Evolutionary conservation across 2,797 vertebrate species (phyloP).

Genomic region (Centropyge bicolor): DNA sequence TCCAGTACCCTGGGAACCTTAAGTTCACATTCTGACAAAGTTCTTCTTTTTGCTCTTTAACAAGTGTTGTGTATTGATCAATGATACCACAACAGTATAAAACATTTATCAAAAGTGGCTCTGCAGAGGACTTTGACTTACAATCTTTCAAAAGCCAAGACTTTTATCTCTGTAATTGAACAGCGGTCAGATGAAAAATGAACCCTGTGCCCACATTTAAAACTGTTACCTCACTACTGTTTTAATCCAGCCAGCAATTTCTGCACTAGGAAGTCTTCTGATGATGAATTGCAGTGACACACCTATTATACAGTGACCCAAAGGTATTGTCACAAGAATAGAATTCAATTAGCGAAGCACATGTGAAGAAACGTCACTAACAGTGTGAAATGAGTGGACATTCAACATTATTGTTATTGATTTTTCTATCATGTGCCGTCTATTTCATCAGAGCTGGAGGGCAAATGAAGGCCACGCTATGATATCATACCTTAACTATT

Average conservation of each 20-base stretch:
- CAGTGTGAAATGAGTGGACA: conserved; percentile 50
- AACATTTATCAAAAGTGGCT: conserved; percentile 40
- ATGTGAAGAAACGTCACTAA: conserved; percentile 52
- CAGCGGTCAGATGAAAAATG: conserved; percentile 44
- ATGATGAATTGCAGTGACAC: conserved; percentile 60
- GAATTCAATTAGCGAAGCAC: conserved; percentile 67
- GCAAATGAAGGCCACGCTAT: conserved; percentile 55
- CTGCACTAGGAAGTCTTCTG: conserved; percentile 35
- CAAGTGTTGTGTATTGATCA: conserved; percentile 35
- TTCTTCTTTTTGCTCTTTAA: neutral
- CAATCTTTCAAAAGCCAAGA: conserved; percentile 12
- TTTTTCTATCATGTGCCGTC: conserved; percentile 61
- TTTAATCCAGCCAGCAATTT: conserved; percentile 40
- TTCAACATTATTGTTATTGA: conserved; percentile 63
- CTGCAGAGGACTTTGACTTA: conserved; percentile 22
- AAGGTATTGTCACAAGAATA: conserved; percentile 48
- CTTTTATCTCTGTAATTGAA: conserved; percentile 40
- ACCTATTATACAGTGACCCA: conserved; percentile 46
- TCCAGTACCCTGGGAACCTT: neutral
- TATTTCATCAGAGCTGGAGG: conserved; percentile 59
- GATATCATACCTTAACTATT: conserved; percentile 58
- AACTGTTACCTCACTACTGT: conserved; percentile 37
- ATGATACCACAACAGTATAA: conserved; percentile 11
- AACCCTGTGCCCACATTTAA: conserved; percentile 22
- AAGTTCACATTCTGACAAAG: conserved; percentile 8